phyloP scores from a whole-genome alignment of 1,140 invertebrate species.

The Mactra quadrangularis region DNA sequence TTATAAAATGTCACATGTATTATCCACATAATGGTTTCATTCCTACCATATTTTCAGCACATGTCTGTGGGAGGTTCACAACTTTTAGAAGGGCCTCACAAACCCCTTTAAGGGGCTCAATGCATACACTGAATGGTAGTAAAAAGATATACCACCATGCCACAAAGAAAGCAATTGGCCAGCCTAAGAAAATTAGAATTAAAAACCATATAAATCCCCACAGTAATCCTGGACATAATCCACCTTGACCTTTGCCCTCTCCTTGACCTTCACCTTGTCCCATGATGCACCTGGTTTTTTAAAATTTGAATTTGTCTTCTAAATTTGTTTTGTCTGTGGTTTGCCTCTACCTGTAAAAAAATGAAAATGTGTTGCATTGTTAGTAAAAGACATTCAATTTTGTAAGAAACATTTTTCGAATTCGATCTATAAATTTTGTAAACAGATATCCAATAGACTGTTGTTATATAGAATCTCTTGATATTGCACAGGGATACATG shows the following conservation, averaged over 20 bases:
- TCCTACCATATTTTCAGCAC: constrained; percentile 80
- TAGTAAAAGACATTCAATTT: no score
- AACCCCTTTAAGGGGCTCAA: constrained; percentile 75
- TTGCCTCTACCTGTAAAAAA: no score
- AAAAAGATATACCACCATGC: constrained; percentile 80
- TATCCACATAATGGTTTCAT: constrained; percentile 78
- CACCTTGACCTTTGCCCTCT: constrained; percentile 61
- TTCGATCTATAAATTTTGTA: no score
- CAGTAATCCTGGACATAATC: constrained; percentile 76
- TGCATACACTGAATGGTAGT: constrained; percentile 80
- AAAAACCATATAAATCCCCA: constrained; percentile 81
- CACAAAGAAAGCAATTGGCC: constrained; percentile 80
- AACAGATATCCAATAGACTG: no score
- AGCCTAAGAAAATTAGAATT: constrained; percentile 78
- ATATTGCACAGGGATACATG: no score
- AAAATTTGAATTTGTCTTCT: no score
- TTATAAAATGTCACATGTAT: no score
- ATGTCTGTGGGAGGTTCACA: constrained; percentile 77
- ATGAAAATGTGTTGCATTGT: no score
- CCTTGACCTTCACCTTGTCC: constrained; percentile 66
- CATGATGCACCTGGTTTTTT: constrained; percentile 15
- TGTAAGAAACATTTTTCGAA: no score
- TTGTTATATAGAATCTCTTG: no score
- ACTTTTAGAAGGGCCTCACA: constrained; percentile 76
- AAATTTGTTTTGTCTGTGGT: no score